Conservation (phyloP, 2,888 invertebrate genomes). For the Ectemnius lituratus region DNA sequence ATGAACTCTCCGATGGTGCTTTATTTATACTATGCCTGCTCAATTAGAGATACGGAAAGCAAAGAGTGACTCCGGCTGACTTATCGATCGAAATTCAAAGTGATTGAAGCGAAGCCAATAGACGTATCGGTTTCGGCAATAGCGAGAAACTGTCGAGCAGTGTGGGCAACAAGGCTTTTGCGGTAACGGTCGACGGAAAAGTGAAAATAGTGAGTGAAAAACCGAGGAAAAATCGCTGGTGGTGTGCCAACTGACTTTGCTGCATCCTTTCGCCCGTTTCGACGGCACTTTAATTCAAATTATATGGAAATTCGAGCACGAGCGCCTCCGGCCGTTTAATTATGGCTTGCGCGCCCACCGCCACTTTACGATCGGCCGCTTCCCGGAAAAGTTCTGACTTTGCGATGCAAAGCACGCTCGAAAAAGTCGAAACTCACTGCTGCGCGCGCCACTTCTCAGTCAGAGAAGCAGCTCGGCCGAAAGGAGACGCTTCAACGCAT, state of each 20-base stretch:
- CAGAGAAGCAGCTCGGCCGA: too few relatives aligned
- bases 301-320: constrained; percentile 48
- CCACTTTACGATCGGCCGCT: constrained; percentile 40
- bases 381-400: constrained; percentile 27
- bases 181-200: background rate
- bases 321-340: constrained; percentile 46
- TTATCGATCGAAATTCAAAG: too few relatives aligned
- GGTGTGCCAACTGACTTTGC: constrained; percentile 22
- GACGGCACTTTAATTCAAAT: constrained; percentile 53
- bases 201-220: constrained; percentile 9
- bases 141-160: too few relatives aligned
- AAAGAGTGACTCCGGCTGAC: too few relatives aligned
- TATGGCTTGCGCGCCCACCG: constrained; percentile 37
- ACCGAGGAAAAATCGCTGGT: constrained; percentile 39
- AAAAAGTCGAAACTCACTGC: too few relatives aligned
- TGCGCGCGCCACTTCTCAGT: too few relatives aligned
- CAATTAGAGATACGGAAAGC: too few relatives aligned
- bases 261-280: constrained; percentile 14
- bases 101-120: too few relatives aligned
- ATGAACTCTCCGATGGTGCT: background rate
- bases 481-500: too few relatives aligned
- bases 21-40: too few relatives aligned
- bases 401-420: constrained; percentile 2
- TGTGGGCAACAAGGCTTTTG: too few relatives aligned
- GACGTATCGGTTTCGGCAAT: too few relatives aligned